Base-by-base conservation (phyloP, 2,113 vertebrate species). In the Recurvirostra avosetta region DNA sequence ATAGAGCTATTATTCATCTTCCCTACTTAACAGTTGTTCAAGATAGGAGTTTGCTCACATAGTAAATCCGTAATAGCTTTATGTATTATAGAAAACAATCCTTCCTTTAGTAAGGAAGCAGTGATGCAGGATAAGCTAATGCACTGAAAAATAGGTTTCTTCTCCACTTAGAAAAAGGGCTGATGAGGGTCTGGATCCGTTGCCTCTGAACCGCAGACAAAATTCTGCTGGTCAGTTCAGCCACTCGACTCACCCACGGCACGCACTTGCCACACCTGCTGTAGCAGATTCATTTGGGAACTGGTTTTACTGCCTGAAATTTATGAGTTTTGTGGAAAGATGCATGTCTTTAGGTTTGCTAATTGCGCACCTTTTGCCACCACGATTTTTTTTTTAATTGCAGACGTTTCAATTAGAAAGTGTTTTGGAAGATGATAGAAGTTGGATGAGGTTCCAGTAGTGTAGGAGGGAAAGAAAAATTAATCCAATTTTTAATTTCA, bases 401-500 rank as follows among this genome's bases (percentile, higher is more conserved):
- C 6, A 41, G 79, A 70, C 67, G 52, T 95, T 96, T 94, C 67
- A 86, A 61, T 96, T 95, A 88, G 53, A 41, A 94, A 58, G 56
- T 32, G 36, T 79, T 95, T 71, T 92, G 78, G 68, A 97, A 96
- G 92, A 84, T 59, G 86, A 80, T 41, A 89, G 68, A 88, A 81
- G 53, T 89, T 95, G 94, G 61, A 89, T 87, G 87, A 94, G 49
- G 32, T 75, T 95, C 61, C 59, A 71, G 61, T 73, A 38, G 55
- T 18, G 76, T 80, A 67, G 86, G 95, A 88, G 85, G 62, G 43
- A 22, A 72, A 91, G 68, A 75, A 91, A 95, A 95, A 91, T 47
- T 88, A 92, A 95, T 93, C 81, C 77, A 71, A 21, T 86, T 91
- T 96, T 94, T 95, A 85, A 92, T 96, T 97, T 96, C 71, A 89